These are phyloP conservation scores for Stichodactyla mertensii DNA, from an alignment of 64 coral and sea anemone genomes.

Conservation along the genomic window DNA sequence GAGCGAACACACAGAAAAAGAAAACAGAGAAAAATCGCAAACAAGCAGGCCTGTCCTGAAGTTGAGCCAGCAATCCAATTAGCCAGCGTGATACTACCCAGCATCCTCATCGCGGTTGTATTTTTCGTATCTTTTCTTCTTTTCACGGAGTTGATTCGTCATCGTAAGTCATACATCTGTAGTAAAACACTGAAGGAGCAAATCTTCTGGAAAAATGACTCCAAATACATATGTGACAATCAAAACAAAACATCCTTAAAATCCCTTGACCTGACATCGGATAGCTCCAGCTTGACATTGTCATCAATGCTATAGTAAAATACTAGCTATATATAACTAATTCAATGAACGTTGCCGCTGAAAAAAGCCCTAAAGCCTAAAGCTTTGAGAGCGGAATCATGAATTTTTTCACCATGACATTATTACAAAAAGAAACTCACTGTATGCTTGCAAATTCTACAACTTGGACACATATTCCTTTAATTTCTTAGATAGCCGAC, in stretches of 20 bases:
- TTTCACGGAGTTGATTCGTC: background rate
- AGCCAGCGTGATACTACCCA: constrained; percentile 69
- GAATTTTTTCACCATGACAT: too few relatives aligned
- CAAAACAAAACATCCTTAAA: background rate
- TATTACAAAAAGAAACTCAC: too few relatives aligned
- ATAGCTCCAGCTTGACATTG: background rate
- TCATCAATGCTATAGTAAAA: background rate
- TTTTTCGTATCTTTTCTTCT: constrained; percentile 12
- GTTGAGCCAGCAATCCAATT: constrained; percentile 31
- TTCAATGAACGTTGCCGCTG: too few relatives aligned
- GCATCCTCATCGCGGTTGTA: constrained; percentile 45
- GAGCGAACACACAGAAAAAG: background rate
- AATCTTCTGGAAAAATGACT: background rate
- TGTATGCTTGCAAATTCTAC: too few relatives aligned
- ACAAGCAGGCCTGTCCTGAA: background rate
- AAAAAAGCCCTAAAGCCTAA: too few relatives aligned
- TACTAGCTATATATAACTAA: background rate
- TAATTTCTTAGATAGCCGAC: too few relatives aligned
- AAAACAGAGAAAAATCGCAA: background rate
- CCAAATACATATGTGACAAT: background rate
- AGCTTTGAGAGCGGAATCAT: too few relatives aligned
- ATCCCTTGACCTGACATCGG: background rate
- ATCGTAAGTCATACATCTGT: background rate
- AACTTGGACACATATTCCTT: too few relatives aligned
- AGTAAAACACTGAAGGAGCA: background rate